Percentiles rank a stretch among this genome's conserved stretches.
These are phyloP conservation scores for Harmothoe impar DNA, from an alignment of 2,888 invertebrate species.

Conservation along the genomic window DNA sequence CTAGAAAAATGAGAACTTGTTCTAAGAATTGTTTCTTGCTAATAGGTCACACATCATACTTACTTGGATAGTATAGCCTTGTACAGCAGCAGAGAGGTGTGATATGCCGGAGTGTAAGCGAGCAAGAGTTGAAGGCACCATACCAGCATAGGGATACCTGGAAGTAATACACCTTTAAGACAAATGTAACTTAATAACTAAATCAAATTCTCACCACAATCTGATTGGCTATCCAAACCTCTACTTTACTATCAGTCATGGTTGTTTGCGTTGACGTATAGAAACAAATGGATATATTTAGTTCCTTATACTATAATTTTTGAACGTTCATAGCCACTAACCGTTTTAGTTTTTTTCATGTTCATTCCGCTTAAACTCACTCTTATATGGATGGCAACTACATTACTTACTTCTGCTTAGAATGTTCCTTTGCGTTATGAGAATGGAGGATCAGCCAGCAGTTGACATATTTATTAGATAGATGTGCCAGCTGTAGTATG, in stretches of 20 bases:
- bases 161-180: background rate
- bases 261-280: no score
- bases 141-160: background rate
- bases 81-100: conserved; percentile 14
- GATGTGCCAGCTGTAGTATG: conserved; percentile 69
- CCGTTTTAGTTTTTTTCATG: no score
- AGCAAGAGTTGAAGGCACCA: conserved; percentile 21
- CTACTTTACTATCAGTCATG: no score
- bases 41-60: background rate
- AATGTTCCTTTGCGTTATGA: background rate
- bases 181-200: background rate
- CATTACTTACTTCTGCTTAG: background rate
- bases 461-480: conserved; percentile 72
- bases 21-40: no score
- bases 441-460: conserved; percentile 72
- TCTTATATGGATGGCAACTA: no score
- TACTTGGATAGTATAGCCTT: conserved; percentile 18
- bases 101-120: conserved; percentile 48
- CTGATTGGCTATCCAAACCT: no score
- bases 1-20: no score
- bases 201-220: no score
- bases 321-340: no score
- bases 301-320: no score
- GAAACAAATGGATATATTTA: no score
- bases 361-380: no score